Evolutionary conservation across 2,888 invertebrate genomes (phyloP), one percentile per base, ranked within the genome.

Genomic region (Xestia rhomboidea): DNA sequence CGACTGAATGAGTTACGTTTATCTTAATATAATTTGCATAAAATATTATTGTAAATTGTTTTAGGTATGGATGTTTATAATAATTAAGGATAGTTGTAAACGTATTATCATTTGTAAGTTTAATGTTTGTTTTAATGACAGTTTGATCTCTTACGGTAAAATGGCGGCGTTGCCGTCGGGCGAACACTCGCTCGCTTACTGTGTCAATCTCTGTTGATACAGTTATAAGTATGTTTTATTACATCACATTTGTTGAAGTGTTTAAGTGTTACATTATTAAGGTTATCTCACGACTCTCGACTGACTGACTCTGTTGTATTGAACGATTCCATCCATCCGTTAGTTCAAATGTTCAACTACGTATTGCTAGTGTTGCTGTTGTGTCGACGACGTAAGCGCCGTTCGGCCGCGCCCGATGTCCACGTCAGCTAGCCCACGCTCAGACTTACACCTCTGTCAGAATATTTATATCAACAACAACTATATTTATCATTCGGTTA

Each of bases 71-170:
- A 96, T 94, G 94, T 95, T 91, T 94, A 92, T 92, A 87, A 90
- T 96, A n/a, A n/a, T n/a, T n/a, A 95, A 95, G 95, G 89, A 95
- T 96, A 96, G 96, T 93, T 95, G 91, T 96, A 94, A 94, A 93
- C 90, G 92, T 93, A 94, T 93, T 94, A 94, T 95, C 95, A 94
- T 95, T 95, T 94, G 91, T 96, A 95, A 95, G 94, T 94, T 92
- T 94, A 94, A 93, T 89, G 89, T 95, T 95, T 88, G 94, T 93
- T 95, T 95, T 95, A 96, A 94, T 94, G 94, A 95, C 95, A 95
- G 95, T 94, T 95, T 96, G 97, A 97, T 97, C 97, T 97, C 97
- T 96, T 96, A 95, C 91, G 94, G 94, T 96, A 94, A 92, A 92
- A 90, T 89, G 93, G 62, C 89, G 91, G 91, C 85, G 89, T 90